These are phyloP conservation scores for Itoplectis maculator DNA, from an alignment of 2,888 invertebrate genomes.

Conservation along the genomic window DNA sequence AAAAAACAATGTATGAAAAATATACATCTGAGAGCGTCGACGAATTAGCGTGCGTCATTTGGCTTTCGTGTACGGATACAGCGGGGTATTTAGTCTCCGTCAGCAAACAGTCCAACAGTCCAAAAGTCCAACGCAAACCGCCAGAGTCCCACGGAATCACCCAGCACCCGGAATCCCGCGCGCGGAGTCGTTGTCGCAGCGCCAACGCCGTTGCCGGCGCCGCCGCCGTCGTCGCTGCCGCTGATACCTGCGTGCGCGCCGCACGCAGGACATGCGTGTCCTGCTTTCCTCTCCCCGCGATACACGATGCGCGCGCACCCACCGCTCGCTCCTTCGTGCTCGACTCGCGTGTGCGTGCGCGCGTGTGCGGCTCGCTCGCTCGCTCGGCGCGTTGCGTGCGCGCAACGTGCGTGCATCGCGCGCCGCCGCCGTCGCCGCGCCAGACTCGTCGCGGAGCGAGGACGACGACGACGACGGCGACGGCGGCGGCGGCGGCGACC, in stretches of 20 bases:
- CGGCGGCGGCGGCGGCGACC: neutral
- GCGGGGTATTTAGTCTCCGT: too few species aligned
- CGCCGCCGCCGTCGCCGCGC: neutral
- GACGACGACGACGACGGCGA: too few species aligned
- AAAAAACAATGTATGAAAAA: too few species aligned
- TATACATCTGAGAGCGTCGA: too few species aligned
- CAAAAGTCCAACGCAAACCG: too few species aligned
- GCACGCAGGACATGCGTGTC: neutral
- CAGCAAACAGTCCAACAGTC: too few species aligned
- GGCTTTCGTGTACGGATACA: too few species aligned
- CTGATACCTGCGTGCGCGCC: constrained; percentile 10
- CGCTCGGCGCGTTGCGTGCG: constrained; percentile 56
- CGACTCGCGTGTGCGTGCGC: constrained; percentile 60
- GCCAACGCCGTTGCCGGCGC: too few species aligned
- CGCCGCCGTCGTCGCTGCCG: neutral
- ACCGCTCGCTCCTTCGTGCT: constrained; percentile 35
- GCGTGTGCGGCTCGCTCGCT: too few species aligned
- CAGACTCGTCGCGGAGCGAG: neutral
- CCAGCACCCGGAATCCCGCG: constrained; percentile 20
- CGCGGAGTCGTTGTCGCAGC: neutral
- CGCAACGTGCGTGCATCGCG: constrained; percentile 23
- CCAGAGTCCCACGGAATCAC: constrained; percentile 12
- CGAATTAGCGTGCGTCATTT: too few species aligned
- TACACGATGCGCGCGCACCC: constrained; percentile 41
- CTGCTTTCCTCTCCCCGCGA: constrained; percentile 26